Evolutionary conservation across 2,888 invertebrate genomes (phyloP).

Genomic region (Lochmaea capreae): DNA sequence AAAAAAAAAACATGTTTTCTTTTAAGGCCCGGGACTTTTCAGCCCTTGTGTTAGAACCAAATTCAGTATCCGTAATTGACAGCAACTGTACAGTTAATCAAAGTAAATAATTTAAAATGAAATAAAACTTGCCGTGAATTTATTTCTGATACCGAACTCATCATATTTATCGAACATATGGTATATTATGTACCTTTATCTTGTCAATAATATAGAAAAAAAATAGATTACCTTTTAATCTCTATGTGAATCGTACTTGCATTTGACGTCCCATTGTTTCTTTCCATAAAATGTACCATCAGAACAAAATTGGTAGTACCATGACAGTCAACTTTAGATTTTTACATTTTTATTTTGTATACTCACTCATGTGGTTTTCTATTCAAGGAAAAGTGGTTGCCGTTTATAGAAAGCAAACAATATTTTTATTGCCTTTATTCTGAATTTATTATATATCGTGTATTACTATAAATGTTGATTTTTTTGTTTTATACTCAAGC

Average conservation of each 20-base stretch:
- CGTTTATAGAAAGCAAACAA: slow-evolving; percentile 42
- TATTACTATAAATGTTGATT: slow-evolving; percentile 35
- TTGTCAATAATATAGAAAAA: slow-evolving; percentile 14
- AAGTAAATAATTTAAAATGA: too few relatives aligned
- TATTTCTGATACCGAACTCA: neutral
- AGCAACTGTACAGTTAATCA: too few relatives aligned
- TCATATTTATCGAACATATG: neutral
- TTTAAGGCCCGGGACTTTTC: too few relatives aligned
- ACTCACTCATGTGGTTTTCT: slow-evolving; percentile 33
- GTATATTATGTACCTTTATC: neutral
- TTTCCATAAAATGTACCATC: slow-evolving; percentile 30
- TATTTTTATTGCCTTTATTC: slow-evolving; percentile 39
- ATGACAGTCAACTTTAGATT: slow-evolving; percentile 34
- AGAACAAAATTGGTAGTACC: slow-evolving; percentile 37
- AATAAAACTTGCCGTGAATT: neutral
- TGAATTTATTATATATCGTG: slow-evolving; percentile 38
- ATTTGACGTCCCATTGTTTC: slow-evolving; percentile 34
- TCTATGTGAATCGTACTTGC: slow-evolving; percentile 1
- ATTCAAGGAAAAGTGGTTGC: slow-evolving; percentile 40
- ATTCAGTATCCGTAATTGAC: too few relatives aligned
- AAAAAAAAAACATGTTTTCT: too few relatives aligned
- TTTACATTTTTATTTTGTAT: slow-evolving; percentile 36
- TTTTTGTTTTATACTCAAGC: slow-evolving; percentile 3
- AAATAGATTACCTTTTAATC: slow-evolving; percentile 21
- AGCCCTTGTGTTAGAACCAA: too few relatives aligned